phyloP scores from a whole-genome alignment of 2,113 vertebrate species.

The Balaeniceps rex region DNA sequence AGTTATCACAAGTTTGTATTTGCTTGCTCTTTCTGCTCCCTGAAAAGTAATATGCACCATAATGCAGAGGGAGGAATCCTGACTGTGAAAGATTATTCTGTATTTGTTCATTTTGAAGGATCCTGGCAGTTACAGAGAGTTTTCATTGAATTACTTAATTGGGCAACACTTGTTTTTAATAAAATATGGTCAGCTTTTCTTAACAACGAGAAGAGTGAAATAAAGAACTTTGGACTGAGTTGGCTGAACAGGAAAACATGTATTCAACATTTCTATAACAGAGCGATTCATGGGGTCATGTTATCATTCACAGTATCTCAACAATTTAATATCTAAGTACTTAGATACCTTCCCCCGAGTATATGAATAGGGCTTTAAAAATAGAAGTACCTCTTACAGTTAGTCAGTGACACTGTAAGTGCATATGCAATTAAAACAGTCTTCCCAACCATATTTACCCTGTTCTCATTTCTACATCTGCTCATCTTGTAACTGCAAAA shows the following conservation, averaged over 20 bases:
- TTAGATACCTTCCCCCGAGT: rapidly evolving
- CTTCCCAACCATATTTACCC: not conserved
- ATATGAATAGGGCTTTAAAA: not conserved
- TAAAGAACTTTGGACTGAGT: not conserved
- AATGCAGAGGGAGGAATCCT: not conserved
- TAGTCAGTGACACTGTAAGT: not conserved
- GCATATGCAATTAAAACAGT: not conserved
- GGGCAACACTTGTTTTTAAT: not conserved
- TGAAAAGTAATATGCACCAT: not conserved
- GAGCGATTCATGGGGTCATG: not conserved
- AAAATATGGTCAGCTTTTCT: not conserved
- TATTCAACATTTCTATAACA: not conserved
- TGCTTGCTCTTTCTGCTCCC: not conserved
- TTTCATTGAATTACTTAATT: not conserved
- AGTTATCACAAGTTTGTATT: not conserved
- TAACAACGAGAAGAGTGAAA: not conserved
- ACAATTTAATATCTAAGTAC: not conserved
- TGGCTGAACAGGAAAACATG: not conserved
- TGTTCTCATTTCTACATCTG: not conserved
- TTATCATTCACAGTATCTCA: not conserved
- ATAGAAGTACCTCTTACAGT: not conserved
- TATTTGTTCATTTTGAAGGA: not conserved
- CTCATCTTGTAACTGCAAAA: not conserved
- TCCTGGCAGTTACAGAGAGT: not conserved
- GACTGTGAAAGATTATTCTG: not conserved